Conservation (phyloP, 1,140 invertebrate genomes). For the Pseudomyrmex concolor region DNA sequence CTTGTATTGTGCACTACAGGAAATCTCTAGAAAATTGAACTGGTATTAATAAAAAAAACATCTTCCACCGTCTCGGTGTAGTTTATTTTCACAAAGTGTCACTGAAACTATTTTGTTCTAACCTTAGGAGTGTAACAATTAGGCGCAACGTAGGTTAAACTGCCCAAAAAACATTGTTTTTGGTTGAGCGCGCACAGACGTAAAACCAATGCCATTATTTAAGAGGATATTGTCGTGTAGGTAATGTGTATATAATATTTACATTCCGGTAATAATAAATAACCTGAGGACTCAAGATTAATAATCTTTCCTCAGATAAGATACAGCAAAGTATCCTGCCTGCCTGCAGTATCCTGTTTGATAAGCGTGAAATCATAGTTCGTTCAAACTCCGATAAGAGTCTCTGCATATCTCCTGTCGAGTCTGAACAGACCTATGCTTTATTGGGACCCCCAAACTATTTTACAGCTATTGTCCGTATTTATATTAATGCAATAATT, state of each 20-base stretch:
- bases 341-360: no score
- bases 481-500: no score
- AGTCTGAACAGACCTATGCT: no score
- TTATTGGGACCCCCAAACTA: no score
- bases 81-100: not conserved
- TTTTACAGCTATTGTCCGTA: no score
- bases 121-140: constrained; percentile 63
- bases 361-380: no score
- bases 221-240: not conserved
- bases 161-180: constrained; percentile 28
- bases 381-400: no score
- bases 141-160: constrained; percentile 6
- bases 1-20: not conserved
- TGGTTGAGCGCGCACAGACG: constrained; percentile 3
- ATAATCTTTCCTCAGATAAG: no score
- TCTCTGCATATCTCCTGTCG: no score
- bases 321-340: no score
- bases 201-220: constrained; percentile 64
- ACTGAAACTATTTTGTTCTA: constrained; percentile 48
- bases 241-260: not conserved
- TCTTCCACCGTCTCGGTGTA: not conserved
- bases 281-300: no score
- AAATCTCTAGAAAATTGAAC: constrained; percentile 34
- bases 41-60: not conserved
- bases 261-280: no score